These are phyloP conservation scores for Aphis craccivora DNA, from an alignment of 1,140 invertebrate species.

Conservation along the genomic window DNA sequence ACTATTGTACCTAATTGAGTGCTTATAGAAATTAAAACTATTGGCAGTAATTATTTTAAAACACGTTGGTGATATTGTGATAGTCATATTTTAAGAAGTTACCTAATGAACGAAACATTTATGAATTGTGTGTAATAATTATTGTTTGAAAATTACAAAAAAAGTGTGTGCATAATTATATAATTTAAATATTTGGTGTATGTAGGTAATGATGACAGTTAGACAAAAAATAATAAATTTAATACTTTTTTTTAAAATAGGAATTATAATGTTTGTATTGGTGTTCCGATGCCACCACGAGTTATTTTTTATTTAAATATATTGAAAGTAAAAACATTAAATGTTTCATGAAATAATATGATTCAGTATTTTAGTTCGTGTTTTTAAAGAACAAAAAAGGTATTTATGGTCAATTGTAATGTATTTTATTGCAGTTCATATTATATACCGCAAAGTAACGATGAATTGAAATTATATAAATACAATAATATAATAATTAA, in stretches of 20 bases:
- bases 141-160: neutral
- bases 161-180: neutral
- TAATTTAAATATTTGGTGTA: neutral
- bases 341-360: neutral
- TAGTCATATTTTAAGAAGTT: neutral
- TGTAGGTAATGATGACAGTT: neutral
- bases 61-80: neutral
- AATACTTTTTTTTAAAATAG: neutral
- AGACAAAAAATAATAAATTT: neutral
- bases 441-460: neutral
- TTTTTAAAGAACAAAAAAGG: neutral
- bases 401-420: neutral
- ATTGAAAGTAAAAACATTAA: neutral
- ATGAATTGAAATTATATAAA: neutral
- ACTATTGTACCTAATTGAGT: neutral
- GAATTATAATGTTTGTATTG: neutral
- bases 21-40: neutral
- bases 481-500: neutral
- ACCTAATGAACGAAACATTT: neutral
- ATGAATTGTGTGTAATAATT: neutral
- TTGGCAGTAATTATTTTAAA: conserved; percentile 1
- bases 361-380: neutral
- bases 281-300: neutral
- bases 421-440: neutral
- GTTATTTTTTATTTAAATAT: neutral